These are phyloP conservation scores for Brachionus rubens DNA, from an alignment of 1,140 invertebrate species.

Conservation along the genomic window DNA sequence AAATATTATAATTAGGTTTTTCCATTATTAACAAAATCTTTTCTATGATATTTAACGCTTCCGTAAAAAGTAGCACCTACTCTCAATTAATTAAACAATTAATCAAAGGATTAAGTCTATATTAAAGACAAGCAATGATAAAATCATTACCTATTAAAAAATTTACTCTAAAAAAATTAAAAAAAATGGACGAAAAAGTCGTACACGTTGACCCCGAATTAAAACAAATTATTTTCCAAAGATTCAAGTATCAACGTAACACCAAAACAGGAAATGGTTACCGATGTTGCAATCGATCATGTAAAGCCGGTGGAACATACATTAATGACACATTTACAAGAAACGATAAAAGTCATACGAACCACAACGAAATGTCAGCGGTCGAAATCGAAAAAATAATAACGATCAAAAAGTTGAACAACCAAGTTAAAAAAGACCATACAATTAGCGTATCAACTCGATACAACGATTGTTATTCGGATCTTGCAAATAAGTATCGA, in stretches of 20 bases:
- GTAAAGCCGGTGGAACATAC: background rate
- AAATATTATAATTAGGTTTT: too few relatives aligned
- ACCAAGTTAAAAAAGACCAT: background rate
- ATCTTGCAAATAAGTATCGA: background rate
- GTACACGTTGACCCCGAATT: background rate
- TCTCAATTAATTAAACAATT: too few relatives aligned
- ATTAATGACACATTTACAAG: background rate
- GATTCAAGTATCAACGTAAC: background rate
- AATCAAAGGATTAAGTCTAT: too few relatives aligned
- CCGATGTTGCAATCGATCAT: background rate
- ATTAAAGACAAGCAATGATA: too few relatives aligned
- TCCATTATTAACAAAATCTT: too few relatives aligned
- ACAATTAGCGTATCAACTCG: background rate
- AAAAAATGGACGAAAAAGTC: too few relatives aligned
- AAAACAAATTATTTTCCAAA: background rate
- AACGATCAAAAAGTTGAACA: background rate
- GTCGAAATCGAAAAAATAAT: background rate
- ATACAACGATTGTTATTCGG: background rate
- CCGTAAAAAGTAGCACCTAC: too few relatives aligned
- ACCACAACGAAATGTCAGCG: background rate
- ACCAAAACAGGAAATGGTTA: background rate
- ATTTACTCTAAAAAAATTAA: too few relatives aligned
- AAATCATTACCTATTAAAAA: too few relatives aligned
- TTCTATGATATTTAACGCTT: too few relatives aligned
- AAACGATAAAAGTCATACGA: background rate